These are phyloP conservation scores for Florisuga fusca DNA, from an alignment of 2,797 vertebrate genomes.

Conservation along the genomic window DNA sequence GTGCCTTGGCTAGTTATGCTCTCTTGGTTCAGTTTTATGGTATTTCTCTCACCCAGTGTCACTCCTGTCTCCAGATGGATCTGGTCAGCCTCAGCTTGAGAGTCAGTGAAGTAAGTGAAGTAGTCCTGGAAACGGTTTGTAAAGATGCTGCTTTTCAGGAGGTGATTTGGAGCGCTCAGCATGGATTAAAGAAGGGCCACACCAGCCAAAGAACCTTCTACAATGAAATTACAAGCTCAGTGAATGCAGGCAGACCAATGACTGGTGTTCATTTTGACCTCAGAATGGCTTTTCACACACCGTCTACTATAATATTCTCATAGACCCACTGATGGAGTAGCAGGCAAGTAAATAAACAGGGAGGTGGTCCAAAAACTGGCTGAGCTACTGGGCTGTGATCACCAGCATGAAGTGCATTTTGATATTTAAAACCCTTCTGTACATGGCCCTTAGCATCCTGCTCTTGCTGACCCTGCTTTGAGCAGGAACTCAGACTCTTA, in stretches of 20 bases:
- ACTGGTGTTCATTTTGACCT: not conserved
- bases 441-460: not conserved
- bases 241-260: not conserved
- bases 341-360: not conserved
- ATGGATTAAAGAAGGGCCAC: not conserved
- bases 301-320: not conserved
- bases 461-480: not conserved
- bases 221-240: rapidly evolving
- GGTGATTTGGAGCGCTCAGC: not conserved
- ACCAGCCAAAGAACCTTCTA: not conserved
- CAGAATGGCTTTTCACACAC: not conserved
- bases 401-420: not conserved
- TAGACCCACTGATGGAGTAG: not conserved
- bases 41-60: not conserved
- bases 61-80: not conserved
- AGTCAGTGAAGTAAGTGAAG: not conserved
- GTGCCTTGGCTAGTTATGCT: not conserved
- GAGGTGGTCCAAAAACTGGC: not conserved
- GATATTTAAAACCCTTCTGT: not conserved
- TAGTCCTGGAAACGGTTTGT: not conserved
- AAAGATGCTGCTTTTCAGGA: not conserved
- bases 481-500: not conserved
- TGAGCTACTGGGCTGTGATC: not conserved
- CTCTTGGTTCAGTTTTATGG: not conserved
- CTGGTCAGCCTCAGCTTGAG: not conserved